These are phyloP conservation scores for Rhinatrema bivittatum DNA, from an alignment of 2,797 vertebrate genomes.

Conservation along the genomic window DNA sequence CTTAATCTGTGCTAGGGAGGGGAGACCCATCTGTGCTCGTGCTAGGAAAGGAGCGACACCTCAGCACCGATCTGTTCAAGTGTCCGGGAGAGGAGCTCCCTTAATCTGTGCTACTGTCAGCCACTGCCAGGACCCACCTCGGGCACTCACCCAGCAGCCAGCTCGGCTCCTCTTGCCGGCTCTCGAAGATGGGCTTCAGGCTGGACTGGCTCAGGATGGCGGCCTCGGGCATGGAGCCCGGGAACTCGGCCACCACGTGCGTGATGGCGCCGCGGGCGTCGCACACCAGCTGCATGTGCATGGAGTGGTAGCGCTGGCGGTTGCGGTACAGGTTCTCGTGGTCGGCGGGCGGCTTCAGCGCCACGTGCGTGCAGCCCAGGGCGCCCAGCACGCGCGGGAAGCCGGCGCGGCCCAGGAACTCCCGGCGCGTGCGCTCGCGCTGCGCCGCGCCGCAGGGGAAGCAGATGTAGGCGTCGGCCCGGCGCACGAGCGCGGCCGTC, in stretches of 20 bases:
- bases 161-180: background rate
- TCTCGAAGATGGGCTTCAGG: background rate
- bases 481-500: background rate
- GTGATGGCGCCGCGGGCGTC: background rate
- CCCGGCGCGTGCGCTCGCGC: background rate
- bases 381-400: background rate
- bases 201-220: conserved; percentile 1
- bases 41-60: too few species aligned
- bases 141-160: conserved; percentile 2
- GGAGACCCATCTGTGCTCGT: too few species aligned
- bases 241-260: background rate
- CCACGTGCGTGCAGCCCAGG: background rate
- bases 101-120: too few species aligned
- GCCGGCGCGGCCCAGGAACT: conserved; percentile 2
- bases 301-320: background rate
- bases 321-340: background rate
- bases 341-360: background rate
- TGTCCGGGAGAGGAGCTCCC: too few species aligned
- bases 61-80: too few species aligned
- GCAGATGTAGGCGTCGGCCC: background rate
- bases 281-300: background rate
- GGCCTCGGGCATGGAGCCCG: conserved; percentile 1
- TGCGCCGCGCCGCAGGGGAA: background rate
- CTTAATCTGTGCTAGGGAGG: too few species aligned
- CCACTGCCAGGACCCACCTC: too few species aligned